phyloP scores from a whole-genome alignment of 2,888 invertebrate genomes.

The Carpatolechia fugitivella region DNA sequence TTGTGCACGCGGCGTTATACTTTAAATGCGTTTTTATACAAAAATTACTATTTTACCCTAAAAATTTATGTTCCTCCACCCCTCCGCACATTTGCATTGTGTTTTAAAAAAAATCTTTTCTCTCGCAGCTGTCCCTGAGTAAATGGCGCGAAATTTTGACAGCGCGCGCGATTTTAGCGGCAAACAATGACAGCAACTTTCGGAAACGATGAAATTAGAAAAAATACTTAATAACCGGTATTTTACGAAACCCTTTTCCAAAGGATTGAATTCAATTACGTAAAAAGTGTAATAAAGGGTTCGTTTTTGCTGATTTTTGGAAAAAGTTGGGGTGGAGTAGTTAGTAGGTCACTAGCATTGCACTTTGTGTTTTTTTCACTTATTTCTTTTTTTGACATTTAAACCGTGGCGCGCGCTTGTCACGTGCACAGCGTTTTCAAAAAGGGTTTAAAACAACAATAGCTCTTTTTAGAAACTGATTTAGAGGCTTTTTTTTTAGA shows the following conservation, averaged over 20 bases:
- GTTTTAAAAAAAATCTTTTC: slow-evolving; percentile 56
- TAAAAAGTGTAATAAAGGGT: slow-evolving; percentile 64
- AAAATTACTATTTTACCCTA: slow-evolving; percentile 72
- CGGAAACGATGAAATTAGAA: slow-evolving; percentile 35
- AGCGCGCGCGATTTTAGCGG: slow-evolving; percentile 68
- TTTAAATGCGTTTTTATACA: slow-evolving; percentile 73
- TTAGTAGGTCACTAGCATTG: slow-evolving; percentile 67
- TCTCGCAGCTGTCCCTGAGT: slow-evolving; percentile 67
- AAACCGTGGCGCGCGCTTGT: slow-evolving; percentile 67
- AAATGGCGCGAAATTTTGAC: slow-evolving; percentile 79
- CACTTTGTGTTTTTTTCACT: slow-evolving; percentile 51
- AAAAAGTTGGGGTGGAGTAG: slow-evolving; percentile 60
- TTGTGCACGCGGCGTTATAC: slow-evolving; percentile 66
- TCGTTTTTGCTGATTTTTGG: slow-evolving; percentile 62
- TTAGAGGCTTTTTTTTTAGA: slow-evolving; percentile 59
- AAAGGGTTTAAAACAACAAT: slow-evolving; percentile 74
- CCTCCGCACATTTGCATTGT: slow-evolving; percentile 76
- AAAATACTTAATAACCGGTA: slow-evolving; percentile 62
- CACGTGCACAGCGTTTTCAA: slow-evolving; percentile 44
- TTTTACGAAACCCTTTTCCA: slow-evolving; percentile 75
- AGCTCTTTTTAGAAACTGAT: slow-evolving; percentile 67
- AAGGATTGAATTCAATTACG: slow-evolving; percentile 77
- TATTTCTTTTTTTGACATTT: slow-evolving; percentile 35
- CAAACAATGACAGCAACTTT: slow-evolving; percentile 54
- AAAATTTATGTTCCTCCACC: slow-evolving; percentile 61